Base-by-base conservation (phyloP, 2,888 invertebrate genomes). In the Trissolcus japonicus region DNA sequence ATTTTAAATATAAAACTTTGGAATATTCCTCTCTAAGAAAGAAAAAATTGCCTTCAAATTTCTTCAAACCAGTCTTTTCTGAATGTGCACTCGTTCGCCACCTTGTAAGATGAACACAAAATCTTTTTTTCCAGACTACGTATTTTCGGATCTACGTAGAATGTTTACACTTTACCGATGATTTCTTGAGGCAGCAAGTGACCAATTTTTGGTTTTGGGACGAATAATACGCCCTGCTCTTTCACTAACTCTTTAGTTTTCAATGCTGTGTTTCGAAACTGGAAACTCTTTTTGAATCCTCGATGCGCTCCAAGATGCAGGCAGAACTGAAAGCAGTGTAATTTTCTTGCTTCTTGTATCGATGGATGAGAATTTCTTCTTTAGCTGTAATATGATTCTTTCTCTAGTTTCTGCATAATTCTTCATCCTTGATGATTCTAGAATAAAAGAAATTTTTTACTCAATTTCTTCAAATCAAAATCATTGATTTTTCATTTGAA, bases 171-270 rank as follows among this genome's bases (percentile, higher is more conserved):
- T n/a, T 17, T 1, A 13, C 14, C 13, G 4, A 14, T 16, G 13
- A 19, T 55, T 14, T 55, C 35, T 16, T 29, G 14, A 3, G 40
- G 14, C 16, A 55, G 16, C 11, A 16, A 2, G 7, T 16, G 3
- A 14, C 55, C 40, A 35, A 6, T 6, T 46, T 59, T 43, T 25
- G 59, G 46, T 21, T 21, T 21, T n/a, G 46, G 9, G 13, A 13
- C 16, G 21, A 43, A 59, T 1, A 59, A 46, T 6, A 59, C 21
- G 1, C 59, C 59, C 21, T 59, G 35, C 43, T 43, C 13, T 25
- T 13, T 9, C 6, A 59, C 59, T 46, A 59, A 46, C 46, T 59
- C 25, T 19, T 59, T 46, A n/a, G 59, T 59, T 14, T 59, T 59
- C 16, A 25, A 14, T 6, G 46, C 19, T 16, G n/a, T 57, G 19